Evolutionary conservation across 2,797 vertebrate species (phyloP).

Genomic region (Protonibea diacanthus): DNA sequence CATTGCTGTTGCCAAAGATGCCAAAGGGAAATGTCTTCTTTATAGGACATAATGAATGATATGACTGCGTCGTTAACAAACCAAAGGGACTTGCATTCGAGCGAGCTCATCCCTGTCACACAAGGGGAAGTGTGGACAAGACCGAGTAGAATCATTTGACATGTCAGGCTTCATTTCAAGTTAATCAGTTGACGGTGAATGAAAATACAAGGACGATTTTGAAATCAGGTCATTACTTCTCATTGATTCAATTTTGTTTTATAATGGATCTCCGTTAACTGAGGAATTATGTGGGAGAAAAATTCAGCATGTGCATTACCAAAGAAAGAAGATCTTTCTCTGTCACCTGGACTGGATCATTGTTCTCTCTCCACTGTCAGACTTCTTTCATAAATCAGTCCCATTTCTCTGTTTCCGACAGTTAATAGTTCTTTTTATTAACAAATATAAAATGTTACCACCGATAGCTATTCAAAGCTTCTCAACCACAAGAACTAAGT

Average conservation of each 20-base stretch:
- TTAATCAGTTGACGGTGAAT: constrained; percentile 30
- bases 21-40: constrained; percentile 6
- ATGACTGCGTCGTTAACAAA: constrained; percentile 8
- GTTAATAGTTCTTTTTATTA: no score
- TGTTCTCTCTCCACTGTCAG: background rate
- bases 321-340: background rate
- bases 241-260: background rate
- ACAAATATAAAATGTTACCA: background rate
- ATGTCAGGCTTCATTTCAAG: constrained; percentile 20
- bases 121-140: background rate
- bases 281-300: background rate
- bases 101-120: background rate
- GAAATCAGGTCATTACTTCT: background rate
- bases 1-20: background rate
- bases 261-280: background rate
- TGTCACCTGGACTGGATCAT: background rate
- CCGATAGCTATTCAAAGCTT: no score
- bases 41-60: constrained; percentile 15
- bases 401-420: no score
- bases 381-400: background rate
- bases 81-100: background rate
- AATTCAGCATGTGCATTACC: no score
- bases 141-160: constrained; percentile 16
- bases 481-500: background rate
- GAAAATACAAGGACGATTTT: constrained; percentile 5